Base-by-base conservation (phyloP, 2,888 invertebrate genomes). In the Pachliopta kotzebuea region DNA sequence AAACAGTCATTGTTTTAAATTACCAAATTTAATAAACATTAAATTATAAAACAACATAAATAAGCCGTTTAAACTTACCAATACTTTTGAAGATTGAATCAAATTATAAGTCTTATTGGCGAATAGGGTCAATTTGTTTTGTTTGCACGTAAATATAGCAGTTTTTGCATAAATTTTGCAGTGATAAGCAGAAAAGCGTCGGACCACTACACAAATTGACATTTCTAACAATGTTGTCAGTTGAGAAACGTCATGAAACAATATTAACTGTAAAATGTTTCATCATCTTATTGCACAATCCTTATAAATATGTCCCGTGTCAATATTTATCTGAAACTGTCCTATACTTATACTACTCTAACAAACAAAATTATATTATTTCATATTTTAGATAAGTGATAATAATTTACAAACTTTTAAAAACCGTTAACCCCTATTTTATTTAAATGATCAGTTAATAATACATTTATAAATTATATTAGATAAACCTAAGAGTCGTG, bases 121-220 rank as follows among this genome's bases (percentile, higher is more conserved):
- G 60, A 65, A 62, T 62, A 69, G 63, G 64, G 72, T 68, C 62
- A 75, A 69, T 65, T 74, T 75, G 54, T 68, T 75, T 70, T 74
- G 73, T 71, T 77, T 80, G 60, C 69, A 68, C 64, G 79, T 81
- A 84, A 82, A 76, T 80, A 79, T 71, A 73, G 77, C 74, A 72
- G 76, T 79, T 81, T 84, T 88, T 74, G 76, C 72, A 73, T 75
- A 83, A 87, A 83, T 81, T 79, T 83, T 81, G 82, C 81, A 82
- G 84, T 90, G 90, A 90, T 87, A 84, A 68, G 89, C 88, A 83
- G 88, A 89, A 90, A 89, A 80, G 76, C 83, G 84, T 85, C 85
- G 86, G 84, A 87, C 82, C 79, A 79, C 83, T 80, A 85, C 80
- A 73, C 74, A 81, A 81, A 78, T 80, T 89, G 90, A 88, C 89